phyloP scores from a whole-genome alignment of 2,113 vertebrate genomes.

The Aepyceros melampus region DNA sequence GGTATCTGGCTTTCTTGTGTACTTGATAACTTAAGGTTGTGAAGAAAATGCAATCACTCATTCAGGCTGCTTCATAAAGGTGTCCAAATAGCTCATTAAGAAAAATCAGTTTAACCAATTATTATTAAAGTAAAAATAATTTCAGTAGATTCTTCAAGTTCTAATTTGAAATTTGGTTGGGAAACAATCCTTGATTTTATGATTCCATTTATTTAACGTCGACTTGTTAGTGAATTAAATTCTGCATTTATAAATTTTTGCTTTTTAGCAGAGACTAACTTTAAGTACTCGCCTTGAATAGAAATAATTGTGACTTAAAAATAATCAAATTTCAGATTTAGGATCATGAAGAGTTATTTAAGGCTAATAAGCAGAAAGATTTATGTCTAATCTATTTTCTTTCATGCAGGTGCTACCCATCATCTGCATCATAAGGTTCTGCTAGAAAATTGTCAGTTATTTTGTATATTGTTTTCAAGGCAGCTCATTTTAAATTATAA shows the following conservation, averaged over 20 bases:
- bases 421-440: neutral
- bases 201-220: neutral
- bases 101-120: neutral
- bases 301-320: neutral
- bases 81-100: neutral
- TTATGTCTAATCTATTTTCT: neutral
- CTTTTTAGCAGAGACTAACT: neutral
- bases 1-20: neutral
- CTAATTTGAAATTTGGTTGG: neutral
- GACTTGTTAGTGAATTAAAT: neutral
- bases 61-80: neutral
- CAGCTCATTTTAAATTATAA: slow-evolving; percentile 92
- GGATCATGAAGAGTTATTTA: neutral
- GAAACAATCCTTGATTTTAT: neutral
- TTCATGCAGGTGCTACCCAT: fast-evolving
- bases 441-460: neutral
- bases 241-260: neutral
- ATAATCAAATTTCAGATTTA: neutral
- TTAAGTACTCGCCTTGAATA: neutral
- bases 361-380: neutral
- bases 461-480: slow-evolving; percentile 70
- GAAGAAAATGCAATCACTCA: neutral
- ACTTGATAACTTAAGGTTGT: neutral
- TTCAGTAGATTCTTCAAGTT: neutral
- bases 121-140: neutral